These are phyloP conservation scores for Eunapius fragilis DNA, from an alignment of 37 sponge, comb jelly and placozoan species.

Conservation along the genomic window DNA sequence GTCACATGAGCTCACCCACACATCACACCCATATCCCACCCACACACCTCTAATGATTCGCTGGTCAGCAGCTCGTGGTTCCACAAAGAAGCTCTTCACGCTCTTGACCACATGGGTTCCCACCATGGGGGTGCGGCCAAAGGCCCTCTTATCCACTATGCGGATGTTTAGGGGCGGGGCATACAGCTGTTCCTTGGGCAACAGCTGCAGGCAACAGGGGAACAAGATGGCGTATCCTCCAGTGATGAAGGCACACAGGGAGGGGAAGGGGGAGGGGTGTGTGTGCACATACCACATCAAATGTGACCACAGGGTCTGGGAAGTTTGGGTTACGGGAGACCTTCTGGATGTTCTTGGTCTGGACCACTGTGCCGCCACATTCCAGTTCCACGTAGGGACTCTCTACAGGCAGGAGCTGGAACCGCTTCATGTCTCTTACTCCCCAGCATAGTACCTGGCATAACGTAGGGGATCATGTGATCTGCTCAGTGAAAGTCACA, in stretches of 20 bases:
- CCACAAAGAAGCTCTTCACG: not conserved
- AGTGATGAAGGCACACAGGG: too few species aligned
- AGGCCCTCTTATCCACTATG: not conserved
- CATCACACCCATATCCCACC: too few species aligned
- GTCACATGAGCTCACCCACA: too few species aligned
- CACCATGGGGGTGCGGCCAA: not conserved
- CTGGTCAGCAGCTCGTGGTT: not conserved
- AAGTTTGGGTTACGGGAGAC: conserved; percentile 93
- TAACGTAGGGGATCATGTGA: too few species aligned
- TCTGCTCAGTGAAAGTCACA: too few species aligned
- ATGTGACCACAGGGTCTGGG: conserved; percentile 56
- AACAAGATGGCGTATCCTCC: too few species aligned
- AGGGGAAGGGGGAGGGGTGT: too few species aligned
- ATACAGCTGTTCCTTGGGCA: too few species aligned
- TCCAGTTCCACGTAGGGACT: conserved; percentile 90
- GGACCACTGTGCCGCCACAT: conserved; percentile 81
- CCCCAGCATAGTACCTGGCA: conserved; percentile 96
- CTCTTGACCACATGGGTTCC: not conserved
- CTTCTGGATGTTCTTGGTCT: conserved; percentile 75
- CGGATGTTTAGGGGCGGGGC: not conserved
- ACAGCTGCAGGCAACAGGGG: too few species aligned
- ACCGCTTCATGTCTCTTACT: conserved; percentile 97
- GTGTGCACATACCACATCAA: conserved; percentile 80
- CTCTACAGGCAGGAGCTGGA: conserved; percentile 79
- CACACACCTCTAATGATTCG: not conserved